Evolutionary conservation across 2,113 vertebrate species (phyloP), one percentile per base, ranked within the genome.

Genomic region (Pycnonotus jocosus): DNA sequence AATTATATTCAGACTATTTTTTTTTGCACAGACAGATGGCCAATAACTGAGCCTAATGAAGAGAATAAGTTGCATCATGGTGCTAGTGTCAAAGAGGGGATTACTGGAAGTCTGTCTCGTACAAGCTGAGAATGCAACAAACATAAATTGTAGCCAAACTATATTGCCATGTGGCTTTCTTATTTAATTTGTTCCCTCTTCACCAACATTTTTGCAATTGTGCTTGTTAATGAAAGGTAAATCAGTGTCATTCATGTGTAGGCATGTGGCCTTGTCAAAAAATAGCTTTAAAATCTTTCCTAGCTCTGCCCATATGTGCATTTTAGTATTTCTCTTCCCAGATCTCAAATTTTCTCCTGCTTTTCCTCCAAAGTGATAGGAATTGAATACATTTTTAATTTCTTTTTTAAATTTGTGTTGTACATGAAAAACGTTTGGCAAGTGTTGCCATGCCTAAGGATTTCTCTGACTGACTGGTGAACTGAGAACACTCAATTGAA

Each of bases 41-140:
- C 51, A 93, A 44, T 95, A 89, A 96, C 57, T 91, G 91, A 96
- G 74, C 79, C 81, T 97, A 93, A 88, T 78, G 94, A 91, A 31
- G 23, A 81, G 66, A 93, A 19, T 95, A 81, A 91, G n/a, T 92
- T 97, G 88, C 74, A 96, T 97, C 78, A 33, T 73, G 76, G 85
- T 91, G 82, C 18, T 91, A 77, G 69, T 90, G 91, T 96, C 91
- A 95, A 85, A 92, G 66, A 90, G 73, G 60, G 77, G 44, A 86
- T 96, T 91, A 94, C 44, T 91, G 78, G 17, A 81, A 87, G 92
- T 57, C 86, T 97, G 92, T 88, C 80, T 94, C 56, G 53, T 72
- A 73, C 60, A 92, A 93, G 27, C 58, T 78, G 78, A 96, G 85
- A 95, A 92, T 76, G 93, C 83, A 95, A 90, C 94, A 94, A 94